Percentiles rank a stretch among this genome's conserved stretches.
Conservation (phyloP, 2,888 invertebrate genomes). For the Neocrepidodera transversa region DNA sequence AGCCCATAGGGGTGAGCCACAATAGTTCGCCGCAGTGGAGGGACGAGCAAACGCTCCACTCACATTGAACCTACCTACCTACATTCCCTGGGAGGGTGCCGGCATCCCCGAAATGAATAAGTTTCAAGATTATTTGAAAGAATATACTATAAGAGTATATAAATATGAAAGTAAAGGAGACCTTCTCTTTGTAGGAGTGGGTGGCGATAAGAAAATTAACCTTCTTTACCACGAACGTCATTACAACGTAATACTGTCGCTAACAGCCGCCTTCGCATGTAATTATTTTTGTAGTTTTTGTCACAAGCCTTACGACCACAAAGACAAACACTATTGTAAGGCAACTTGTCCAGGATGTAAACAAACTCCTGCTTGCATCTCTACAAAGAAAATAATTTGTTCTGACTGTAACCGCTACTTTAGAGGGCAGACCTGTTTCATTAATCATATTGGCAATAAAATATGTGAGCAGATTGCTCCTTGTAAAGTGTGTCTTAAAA, state of each 20-base stretch:
- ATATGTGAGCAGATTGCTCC: neutral
- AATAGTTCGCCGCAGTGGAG: too few species aligned
- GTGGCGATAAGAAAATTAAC: too few species aligned
- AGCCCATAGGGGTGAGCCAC: too few species aligned
- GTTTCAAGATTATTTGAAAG: conserved; percentile 27
- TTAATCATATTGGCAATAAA: neutral
- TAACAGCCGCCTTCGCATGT: conserved; percentile 27
- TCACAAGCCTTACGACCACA: neutral
- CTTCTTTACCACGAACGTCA: conserved; percentile 21
- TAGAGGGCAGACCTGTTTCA: neutral
- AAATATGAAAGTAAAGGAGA: too few species aligned
- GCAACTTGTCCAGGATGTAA: conserved; percentile 19
- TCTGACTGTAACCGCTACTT: neutral
- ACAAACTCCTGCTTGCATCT: neutral
- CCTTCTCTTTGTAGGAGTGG: too few species aligned
- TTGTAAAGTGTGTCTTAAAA: neutral
- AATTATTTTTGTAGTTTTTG: conserved; percentile 25
- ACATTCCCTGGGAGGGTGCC: conserved; percentile 26
- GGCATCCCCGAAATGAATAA: conserved; percentile 28
- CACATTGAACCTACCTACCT: too few species aligned
- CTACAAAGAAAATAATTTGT: neutral
- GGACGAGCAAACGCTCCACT: too few species aligned
- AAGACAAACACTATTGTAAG: neutral
- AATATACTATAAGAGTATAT: conserved; percentile 23
- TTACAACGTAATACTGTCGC: conserved; percentile 21